Percentiles rank a stretch among this genome's conserved stretches.
These are phyloP conservation scores for Leptinotarsa haldemani DNA, from an alignment of 2,888 invertebrate genomes.

Conservation along the genomic window DNA sequence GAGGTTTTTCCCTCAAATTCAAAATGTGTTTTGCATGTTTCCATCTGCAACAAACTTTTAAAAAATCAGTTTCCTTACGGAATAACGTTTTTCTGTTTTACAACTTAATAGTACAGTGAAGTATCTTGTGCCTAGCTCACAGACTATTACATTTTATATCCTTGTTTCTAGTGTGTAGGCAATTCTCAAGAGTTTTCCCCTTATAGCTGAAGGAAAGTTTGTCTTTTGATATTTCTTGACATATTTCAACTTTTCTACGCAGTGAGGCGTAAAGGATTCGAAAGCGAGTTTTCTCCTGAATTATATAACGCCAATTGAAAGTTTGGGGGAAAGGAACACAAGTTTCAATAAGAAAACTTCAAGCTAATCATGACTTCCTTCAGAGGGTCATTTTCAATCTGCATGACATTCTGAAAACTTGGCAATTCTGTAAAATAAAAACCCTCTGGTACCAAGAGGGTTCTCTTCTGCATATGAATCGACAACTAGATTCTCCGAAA, in stretches of 20 bases:
- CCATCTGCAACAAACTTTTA: no score
- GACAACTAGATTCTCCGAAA: no score
- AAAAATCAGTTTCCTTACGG: no score
- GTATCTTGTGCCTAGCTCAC: not conserved
- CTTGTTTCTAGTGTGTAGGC: not conserved
- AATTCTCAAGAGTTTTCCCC: not conserved
- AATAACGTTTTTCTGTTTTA: not conserved
- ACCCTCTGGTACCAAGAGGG: no score
- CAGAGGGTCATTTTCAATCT: not conserved
- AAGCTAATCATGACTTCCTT: not conserved
- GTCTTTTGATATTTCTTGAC: not conserved
- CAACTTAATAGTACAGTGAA: not conserved
- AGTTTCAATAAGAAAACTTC: not conserved
- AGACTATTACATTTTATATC: not conserved
- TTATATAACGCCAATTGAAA: slow-evolving; percentile 2
- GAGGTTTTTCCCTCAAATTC: no score
- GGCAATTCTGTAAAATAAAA: no score
- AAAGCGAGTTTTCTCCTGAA: not conserved
- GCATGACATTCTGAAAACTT: not conserved
- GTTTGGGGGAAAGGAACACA: not conserved
- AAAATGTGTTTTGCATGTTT: no score
- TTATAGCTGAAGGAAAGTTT: not conserved
- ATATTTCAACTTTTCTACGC: not conserved
- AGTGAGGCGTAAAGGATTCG: not conserved
- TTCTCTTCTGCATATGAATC: no score